Evolutionary conservation across 2,797 vertebrate species (phyloP).

Genomic region (Schizothorax lantsangensis): DNA sequence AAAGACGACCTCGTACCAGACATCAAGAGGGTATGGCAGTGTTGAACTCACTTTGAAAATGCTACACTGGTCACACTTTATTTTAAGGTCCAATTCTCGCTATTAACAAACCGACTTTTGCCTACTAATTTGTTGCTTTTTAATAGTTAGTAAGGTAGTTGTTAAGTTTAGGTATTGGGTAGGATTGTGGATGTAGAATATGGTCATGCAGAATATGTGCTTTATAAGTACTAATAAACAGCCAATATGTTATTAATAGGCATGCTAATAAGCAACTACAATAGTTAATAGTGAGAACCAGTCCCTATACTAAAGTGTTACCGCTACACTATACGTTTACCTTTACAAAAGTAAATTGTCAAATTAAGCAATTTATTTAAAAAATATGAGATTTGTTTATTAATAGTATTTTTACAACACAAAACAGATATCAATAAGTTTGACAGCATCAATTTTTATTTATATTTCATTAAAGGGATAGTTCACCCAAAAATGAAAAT

Average conservation of each 20-base stretch:
- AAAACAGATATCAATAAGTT: neutral
- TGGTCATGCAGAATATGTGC: neutral
- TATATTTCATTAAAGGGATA: neutral
- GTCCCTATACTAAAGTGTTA: neutral
- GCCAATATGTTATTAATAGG: neutral
- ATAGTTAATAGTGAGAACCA: neutral
- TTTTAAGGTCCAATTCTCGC: neutral
- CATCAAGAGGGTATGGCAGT: slow-evolving; percentile 88
- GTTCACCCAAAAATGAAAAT: no score
- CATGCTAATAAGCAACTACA: neutral
- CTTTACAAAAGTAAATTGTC: neutral
- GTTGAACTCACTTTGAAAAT: neutral
- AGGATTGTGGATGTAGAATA: neutral
- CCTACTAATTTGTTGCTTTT: neutral
- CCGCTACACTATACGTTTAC: neutral
- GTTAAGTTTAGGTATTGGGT: neutral
- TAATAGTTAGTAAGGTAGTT: neutral
- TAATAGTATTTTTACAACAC: neutral
- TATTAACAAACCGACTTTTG: neutral
- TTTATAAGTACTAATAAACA: neutral
- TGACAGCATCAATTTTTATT: neutral
- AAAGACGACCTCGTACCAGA: slow-evolving; percentile 97
- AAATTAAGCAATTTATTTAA: neutral
- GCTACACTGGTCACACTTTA: neutral
- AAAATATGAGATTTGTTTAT: neutral